Conservation (phyloP, 1,140 invertebrate species). For the Meloidogyne exigua region DNA sequence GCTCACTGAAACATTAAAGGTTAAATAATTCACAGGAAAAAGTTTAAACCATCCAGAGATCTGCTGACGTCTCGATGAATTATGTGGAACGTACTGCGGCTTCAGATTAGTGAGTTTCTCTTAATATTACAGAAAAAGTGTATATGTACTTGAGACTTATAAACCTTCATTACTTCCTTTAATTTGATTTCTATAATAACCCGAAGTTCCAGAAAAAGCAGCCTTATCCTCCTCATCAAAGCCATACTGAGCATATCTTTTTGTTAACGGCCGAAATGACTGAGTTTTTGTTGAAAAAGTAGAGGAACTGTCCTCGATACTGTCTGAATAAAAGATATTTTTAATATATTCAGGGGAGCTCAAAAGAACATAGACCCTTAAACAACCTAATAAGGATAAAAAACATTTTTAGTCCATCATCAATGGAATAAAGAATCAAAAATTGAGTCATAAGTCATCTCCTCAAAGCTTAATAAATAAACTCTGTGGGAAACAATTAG, state of each 20-base stretch:
- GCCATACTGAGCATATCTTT: constrained; percentile 1
- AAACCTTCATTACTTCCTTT: background rate
- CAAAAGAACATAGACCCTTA: no score
- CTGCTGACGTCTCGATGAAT: background rate
- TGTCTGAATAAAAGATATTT: background rate
- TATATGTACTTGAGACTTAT: background rate
- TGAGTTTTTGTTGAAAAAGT: background rate
- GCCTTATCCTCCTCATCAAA: background rate
- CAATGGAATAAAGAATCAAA: no score
- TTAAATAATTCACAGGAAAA: background rate
- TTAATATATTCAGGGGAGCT: no score
- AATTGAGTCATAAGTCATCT: no score
- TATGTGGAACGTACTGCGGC: background rate
- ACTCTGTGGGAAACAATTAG: no score
- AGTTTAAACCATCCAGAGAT: background rate
- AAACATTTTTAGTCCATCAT: no score
- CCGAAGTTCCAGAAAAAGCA: background rate
- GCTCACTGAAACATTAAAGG: background rate
- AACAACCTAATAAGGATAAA: no score
- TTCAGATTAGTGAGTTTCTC: background rate
- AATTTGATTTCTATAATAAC: constrained; percentile 8
- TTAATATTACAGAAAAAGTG: background rate
- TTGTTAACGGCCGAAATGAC: background rate
- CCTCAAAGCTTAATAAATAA: no score
- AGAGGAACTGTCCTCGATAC: background rate